Base-by-base conservation (phyloP, 92 coral and sea anemone genomes). In the Diadumene lineata region DNA sequence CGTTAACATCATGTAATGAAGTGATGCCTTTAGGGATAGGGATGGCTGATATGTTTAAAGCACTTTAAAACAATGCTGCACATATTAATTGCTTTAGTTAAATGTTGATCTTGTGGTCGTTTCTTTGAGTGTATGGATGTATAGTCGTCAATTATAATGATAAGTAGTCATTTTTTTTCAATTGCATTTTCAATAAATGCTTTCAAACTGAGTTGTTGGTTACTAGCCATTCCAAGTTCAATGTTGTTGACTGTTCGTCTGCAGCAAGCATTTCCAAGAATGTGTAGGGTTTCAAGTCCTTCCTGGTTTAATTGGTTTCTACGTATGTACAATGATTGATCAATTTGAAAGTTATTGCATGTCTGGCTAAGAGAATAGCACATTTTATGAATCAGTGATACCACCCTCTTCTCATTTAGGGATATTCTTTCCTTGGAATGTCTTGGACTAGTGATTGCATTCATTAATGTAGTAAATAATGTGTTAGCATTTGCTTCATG, bases 71-170 rank as follows among this genome's bases (percentile, higher is more conserved):
- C 55, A 46, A 76, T 69, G 27, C 82, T 83, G 43, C 83, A 83
- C 79, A 77, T 83, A 60, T 2, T 2, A 6, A 22, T 60, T 2
- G 29, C 1, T 1, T 7, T 4, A 16, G 82, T 56, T 28, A 60
- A 32, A 32, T 33, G 56, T 23, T 63, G 76, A 34, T 64, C 43
- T 28, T 60, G 31, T 13, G 85, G 89, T 34, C 85, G 57, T 43
- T 85, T 24, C 34, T 26, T 68, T 25, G 73, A 63, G 73, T 85
- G 82, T 33, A 85, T 75, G 17, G 81, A 43, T 7, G 89, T 85
- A 68, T 46, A 80, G 60, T 85, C 86, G 50, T 86, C 91, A 31
- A 82, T 86, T 16, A 86, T 72, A 15, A 86, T 55, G 31, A 86
- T 81, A 13, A 86, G 80, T 50, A 70, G 80, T 89, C 92, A 88